Conservation (phyloP, 2,797 vertebrate genomes). For the Cossypha polioptera region DNA sequence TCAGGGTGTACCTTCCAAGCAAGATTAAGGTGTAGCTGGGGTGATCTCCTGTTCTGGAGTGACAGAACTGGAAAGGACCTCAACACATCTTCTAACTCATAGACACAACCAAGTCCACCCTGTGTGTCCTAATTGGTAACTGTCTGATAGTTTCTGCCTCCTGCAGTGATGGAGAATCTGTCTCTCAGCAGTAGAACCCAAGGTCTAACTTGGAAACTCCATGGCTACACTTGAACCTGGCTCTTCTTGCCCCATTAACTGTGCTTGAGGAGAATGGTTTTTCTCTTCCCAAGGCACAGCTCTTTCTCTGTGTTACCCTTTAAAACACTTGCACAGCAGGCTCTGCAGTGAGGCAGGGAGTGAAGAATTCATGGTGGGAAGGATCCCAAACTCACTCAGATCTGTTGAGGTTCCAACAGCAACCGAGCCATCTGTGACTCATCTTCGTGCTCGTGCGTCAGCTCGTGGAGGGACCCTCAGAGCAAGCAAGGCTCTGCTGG, state of each 20-base stretch:
- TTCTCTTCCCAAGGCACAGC: not conserved
- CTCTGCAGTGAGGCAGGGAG: slow-evolving; percentile 15
- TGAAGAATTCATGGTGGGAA: not conserved
- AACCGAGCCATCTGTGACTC: slow-evolving; percentile 36
- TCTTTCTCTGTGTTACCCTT: not conserved
- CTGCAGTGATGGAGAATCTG: not conserved
- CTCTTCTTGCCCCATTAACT: not conserved
- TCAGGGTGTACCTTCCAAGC: not conserved
- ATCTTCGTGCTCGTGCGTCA: not conserved
- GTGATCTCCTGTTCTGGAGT: not conserved
- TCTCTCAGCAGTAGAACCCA: not conserved
- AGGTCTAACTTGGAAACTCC: not conserved
- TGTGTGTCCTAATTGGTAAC: not conserved
- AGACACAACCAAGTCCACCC: not conserved
- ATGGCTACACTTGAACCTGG: not conserved
- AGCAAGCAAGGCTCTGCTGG: not conserved
- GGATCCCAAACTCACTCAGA: slow-evolving; percentile 29
- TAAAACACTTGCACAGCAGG: slow-evolving; percentile 6
- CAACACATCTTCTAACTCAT: not conserved
- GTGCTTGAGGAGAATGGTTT: not conserved
- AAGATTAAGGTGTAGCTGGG: not conserved
- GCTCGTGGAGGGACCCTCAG: not conserved
- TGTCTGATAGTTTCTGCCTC: not conserved
- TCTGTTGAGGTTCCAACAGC: not conserved
- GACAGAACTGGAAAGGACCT: not conserved